phyloP scores from a whole-genome alignment of 1,140 invertebrate species.

The Zaprionus tsacasi region DNA sequence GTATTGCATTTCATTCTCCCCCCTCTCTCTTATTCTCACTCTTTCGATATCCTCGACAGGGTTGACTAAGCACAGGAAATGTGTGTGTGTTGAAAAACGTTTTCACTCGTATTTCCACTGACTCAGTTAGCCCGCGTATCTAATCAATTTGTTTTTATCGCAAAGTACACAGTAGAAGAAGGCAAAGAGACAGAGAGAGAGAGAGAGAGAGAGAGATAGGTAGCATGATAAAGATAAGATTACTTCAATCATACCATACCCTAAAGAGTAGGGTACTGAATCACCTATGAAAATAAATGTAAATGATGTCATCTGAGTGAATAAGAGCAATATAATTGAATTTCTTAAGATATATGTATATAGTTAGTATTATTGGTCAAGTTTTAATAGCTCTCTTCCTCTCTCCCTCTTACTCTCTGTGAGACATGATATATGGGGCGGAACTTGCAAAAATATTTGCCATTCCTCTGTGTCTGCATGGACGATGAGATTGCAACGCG shows the following conservation, averaged over 20 bases:
- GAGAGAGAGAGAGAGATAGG: not conserved
- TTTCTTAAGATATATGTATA: no score
- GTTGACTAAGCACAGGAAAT: conserved; percentile 11
- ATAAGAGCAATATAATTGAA: no score
- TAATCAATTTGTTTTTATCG: conserved; percentile 14
- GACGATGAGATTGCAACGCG: conserved; percentile 1
- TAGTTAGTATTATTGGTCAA: not conserved
- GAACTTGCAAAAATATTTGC: conserved; percentile 8
- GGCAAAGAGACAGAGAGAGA: no score
- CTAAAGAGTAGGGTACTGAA: not conserved
- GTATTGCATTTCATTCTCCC: not conserved
- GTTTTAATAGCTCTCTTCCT: no score
- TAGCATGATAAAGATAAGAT: conserved; percentile 23
- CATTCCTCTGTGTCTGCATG: not conserved
- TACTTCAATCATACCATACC: not conserved
- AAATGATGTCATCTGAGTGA: not conserved
- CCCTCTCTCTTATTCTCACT: no score
- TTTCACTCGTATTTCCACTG: conserved; percentile 8
- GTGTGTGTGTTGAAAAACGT: conserved; percentile 8
- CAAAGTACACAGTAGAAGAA: not conserved
- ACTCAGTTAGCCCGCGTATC: conserved; percentile 12
- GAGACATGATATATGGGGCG: not conserved
- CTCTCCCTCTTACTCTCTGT: no score
- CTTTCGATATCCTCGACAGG: not conserved
- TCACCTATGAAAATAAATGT: not conserved